Conservation (phyloP, 2,888 invertebrate species). For the Erynnis tages region DNA sequence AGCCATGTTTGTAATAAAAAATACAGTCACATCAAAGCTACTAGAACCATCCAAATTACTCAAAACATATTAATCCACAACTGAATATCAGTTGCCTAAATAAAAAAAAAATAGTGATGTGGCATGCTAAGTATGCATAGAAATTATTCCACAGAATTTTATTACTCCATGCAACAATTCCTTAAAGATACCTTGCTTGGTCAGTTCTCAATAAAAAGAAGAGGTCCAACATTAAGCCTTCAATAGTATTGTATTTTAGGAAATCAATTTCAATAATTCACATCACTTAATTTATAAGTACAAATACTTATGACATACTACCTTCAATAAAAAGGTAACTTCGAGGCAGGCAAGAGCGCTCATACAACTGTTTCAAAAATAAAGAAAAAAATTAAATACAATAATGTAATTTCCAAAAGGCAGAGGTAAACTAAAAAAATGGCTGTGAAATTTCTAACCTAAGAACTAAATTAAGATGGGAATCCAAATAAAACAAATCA, state of each 20-base stretch:
- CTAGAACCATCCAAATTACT: neutral
- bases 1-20: slow-evolving; percentile 10
- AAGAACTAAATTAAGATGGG: slow-evolving; percentile 42
- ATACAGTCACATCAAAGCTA: slow-evolving; percentile 5
- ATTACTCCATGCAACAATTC: neutral
- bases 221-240: slow-evolving; percentile 63
- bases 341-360: slow-evolving; percentile 64
- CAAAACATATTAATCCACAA: neutral
- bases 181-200: neutral
- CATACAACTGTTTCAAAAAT: slow-evolving; percentile 41
- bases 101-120: neutral
- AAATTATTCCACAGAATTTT: neutral
- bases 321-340: slow-evolving; percentile 52
- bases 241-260: slow-evolving; percentile 36
- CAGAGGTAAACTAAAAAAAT: slow-evolving; percentile 59
- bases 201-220: slow-evolving; percentile 33
- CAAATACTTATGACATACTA: slow-evolving; percentile 50
- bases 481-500: slow-evolving; percentile 46
- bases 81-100: slow-evolving; percentile 7
- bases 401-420: slow-evolving; percentile 45
- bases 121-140: slow-evolving; percentile 11
- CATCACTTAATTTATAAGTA: slow-evolving; percentile 39
- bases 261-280: slow-evolving; percentile 37
- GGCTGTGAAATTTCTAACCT: slow-evolving; percentile 48
- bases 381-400: slow-evolving; percentile 35